Base-by-base conservation (phyloP, 2,797 vertebrate genomes). In the Uromys caudimaculatus region DNA sequence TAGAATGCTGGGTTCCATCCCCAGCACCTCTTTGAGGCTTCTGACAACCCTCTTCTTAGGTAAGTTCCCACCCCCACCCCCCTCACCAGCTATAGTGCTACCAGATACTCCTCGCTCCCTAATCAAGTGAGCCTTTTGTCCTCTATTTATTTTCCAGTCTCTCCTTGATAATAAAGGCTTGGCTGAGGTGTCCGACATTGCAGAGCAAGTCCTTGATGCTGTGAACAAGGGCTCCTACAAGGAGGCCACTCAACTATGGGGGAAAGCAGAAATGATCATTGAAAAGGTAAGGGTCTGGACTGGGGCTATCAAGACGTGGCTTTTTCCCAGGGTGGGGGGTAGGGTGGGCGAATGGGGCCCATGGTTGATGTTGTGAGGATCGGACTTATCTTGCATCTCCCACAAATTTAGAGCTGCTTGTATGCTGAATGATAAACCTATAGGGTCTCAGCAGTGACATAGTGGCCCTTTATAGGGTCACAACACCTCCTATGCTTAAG, bases 161-260 rank as follows among this genome's bases (percentile, higher is more conserved):
- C 98, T 99, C 97, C 98, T 99, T 50, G 99, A 99, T 27, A 99
- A 99, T 93, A 97, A 97, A 0, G 99, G 99, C 56, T 98, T 99
- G 93, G 91, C 95, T 0, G 99, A 99, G 14, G 99, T 99, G 71
- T 99, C 85, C 91, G 85, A 88, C 3, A 98, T 99, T 11, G 99
- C 99, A 0, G 98, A 99, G 94, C 97, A 98, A 0, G 99, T 99
- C 93, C 98, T 99, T 98, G 91, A 97, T 29, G 99, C 99, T 0
- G 93, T 99, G 90, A 98, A 99, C 90, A 98, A 98, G 97, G 98
- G 98, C 27, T 89, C 98, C 5, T 99, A 99, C 92, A 78, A 92
- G 24, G 98, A 99, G 87, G 99, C 99, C 89, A 99, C 99, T 0
- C 98, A 99, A 95, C 98, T 99, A 84, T 99, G 99, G 99, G 98